Percentiles rank a stretch among this genome's conserved stretches.
Conservation (phyloP, 2,797 vertebrate genomes). For the Spinibarbus caldwelli region DNA sequence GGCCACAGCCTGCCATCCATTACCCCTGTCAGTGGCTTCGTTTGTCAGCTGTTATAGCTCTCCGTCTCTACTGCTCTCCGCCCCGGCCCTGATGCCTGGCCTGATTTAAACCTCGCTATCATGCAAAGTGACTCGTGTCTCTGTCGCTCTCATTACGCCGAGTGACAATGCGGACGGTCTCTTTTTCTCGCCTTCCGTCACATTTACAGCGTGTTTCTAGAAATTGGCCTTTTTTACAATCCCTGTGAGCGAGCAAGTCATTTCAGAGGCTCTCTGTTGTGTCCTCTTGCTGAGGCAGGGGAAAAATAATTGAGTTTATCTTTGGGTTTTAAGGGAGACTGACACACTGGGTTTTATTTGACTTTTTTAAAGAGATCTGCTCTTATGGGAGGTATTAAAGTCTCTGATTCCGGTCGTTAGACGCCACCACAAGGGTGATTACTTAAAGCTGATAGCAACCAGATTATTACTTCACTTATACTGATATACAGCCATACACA, state of each 20-base stretch:
- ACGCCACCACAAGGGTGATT: slow-evolving; percentile 36
- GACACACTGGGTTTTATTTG: slow-evolving; percentile 80
- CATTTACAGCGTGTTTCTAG: slow-evolving; percentile 94
- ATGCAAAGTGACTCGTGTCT: slow-evolving; percentile 85
- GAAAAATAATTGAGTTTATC: slow-evolving; percentile 79
- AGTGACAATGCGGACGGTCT: slow-evolving; percentile 84
- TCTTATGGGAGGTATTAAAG: slow-evolving; percentile 78
- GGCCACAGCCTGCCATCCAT: slow-evolving; percentile 82
- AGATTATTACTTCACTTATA: slow-evolving; percentile 48
- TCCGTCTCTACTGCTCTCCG: slow-evolving; percentile 12
- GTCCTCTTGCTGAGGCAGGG: slow-evolving; percentile 83
- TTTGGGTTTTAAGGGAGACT: slow-evolving; percentile 76
- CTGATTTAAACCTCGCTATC: slow-evolving; percentile 95
- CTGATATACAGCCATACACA: slow-evolving; percentile 43
- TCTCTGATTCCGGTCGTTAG: slow-evolving; percentile 60
- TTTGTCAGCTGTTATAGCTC: slow-evolving; percentile 65
- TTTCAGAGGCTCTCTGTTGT: slow-evolving; percentile 81
- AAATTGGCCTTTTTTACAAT: slow-evolving; percentile 95
- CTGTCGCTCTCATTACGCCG: slow-evolving; percentile 72
- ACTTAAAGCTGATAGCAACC: slow-evolving; percentile 50
- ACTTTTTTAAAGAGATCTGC: slow-evolving; percentile 77
- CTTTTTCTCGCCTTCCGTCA: slow-evolving; percentile 73
- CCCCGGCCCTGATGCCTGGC: slow-evolving; percentile 50
- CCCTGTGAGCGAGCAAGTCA: slow-evolving; percentile 86
- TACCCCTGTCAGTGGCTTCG: slow-evolving; percentile 81